phyloP scores from a whole-genome alignment of 2,888 invertebrate genomes.

The Ornithoptera priamus region DNA sequence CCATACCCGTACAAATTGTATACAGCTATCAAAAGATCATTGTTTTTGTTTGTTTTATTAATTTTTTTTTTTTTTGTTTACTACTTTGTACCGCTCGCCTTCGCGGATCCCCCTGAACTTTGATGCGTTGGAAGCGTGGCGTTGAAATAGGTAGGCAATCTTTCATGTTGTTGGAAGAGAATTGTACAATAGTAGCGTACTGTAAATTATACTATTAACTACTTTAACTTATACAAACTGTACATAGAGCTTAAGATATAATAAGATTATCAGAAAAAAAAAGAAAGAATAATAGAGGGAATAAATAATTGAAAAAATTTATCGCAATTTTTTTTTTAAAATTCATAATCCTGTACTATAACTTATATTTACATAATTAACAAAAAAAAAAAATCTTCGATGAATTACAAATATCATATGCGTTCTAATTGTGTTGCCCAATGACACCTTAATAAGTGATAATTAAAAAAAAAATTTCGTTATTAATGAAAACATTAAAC shows the following conservation, averaged over 20 bases:
- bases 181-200: conserved; percentile 76
- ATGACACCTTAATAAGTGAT: too few species aligned
- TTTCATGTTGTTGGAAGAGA: conserved; percentile 63
- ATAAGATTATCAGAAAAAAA: conserved; percentile 71
- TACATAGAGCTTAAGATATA: conserved; percentile 75
- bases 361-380: too few species aligned
- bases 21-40: conserved; percentile 44
- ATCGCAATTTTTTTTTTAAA: conserved; percentile 49
- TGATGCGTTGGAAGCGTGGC: conserved; percentile 43
- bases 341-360: too few species aligned
- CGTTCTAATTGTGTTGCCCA: too few species aligned
- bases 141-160: conserved; percentile 58
- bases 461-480: too few species aligned
- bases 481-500: too few species aligned
- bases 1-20: conserved; percentile 51
- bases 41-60: conserved; percentile 41
- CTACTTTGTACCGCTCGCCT: conserved; percentile 38
- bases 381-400: too few species aligned
- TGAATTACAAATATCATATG: too few species aligned
- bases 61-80: conserved; percentile 41
- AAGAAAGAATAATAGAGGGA: conserved; percentile 76
- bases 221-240: conserved; percentile 78
- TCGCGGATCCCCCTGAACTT: conserved; percentile 39
- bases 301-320: conserved; percentile 66
- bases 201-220: conserved; percentile 71